Evolutionary conservation across 2,113 vertebrate genomes (phyloP).

Genomic region (Pleuronectes platessa): DNA sequence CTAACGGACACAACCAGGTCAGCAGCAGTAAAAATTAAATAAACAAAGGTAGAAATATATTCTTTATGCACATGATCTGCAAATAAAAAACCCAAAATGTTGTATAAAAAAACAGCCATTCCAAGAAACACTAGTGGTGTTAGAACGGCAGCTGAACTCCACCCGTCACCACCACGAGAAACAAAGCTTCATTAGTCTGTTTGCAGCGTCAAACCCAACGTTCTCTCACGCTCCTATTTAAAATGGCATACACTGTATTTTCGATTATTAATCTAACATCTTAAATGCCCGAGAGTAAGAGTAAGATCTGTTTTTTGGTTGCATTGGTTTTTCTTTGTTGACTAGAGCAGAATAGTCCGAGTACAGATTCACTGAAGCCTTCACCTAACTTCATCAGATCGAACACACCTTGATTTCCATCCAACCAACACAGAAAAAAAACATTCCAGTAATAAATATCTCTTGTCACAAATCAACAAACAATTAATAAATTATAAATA

Average conservation of each 20-base stretch:
- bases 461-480: conserved; percentile 67
- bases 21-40: conserved; percentile 47
- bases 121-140: conserved; percentile 45
- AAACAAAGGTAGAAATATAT: conserved; percentile 72
- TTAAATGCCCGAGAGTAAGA: conserved; percentile 4
- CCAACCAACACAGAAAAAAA: conserved; percentile 47
- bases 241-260: conserved; percentile 26
- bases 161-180: conserved; percentile 59
- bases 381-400: conserved; percentile 43
- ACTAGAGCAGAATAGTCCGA: neutral
- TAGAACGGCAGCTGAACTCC: conserved; percentile 55
- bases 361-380: conserved; percentile 21
- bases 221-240: conserved; percentile 30
- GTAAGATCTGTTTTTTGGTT: conserved; percentile 18
- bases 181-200: conserved; percentile 69
- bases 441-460: conserved; percentile 62
- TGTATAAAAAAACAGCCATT: conserved; percentile 56
- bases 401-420: conserved; percentile 30
- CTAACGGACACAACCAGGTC: conserved; percentile 43
- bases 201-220: conserved; percentile 28
- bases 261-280: conserved; percentile 20
- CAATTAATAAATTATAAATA: conserved; percentile 70
- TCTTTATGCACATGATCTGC: conserved; percentile 52
- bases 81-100: conserved; percentile 49
- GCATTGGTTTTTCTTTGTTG: neutral